These are phyloP conservation scores for Cephus rjabovi DNA, from an alignment of 2,888 invertebrate species.

Conservation along the genomic window DNA sequence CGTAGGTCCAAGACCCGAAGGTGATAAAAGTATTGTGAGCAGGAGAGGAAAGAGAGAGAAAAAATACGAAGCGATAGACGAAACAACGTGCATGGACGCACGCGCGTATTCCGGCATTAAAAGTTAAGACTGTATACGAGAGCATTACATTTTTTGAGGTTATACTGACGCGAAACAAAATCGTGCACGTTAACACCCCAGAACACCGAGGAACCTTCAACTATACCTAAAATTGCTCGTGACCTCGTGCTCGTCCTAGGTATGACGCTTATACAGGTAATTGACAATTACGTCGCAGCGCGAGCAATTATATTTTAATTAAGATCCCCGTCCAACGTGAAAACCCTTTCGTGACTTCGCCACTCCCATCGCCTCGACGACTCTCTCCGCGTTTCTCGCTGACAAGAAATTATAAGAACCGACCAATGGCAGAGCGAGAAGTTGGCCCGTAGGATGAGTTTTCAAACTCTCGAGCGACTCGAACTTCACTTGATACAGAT, in stretches of 20 bases:
- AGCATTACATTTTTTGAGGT: background rate
- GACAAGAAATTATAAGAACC: background rate
- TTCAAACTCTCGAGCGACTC: background rate
- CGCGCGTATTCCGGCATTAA: background rate
- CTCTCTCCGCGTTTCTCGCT: background rate
- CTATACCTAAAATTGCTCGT: background rate
- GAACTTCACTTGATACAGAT: background rate
- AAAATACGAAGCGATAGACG: background rate
- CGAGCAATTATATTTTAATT: conserved; percentile 7
- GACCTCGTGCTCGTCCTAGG: background rate
- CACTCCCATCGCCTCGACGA: background rate
- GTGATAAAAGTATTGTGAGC: background rate
- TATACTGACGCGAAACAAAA: background rate
- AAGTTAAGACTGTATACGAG: background rate
- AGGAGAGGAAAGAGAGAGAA: background rate
- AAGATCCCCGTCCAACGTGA: background rate
- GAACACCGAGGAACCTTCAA: background rate
- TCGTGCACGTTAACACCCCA: background rate
- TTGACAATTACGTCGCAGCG: conserved; percentile 5
- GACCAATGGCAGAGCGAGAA: background rate
- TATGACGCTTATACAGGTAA: background rate
- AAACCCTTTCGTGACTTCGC: background rate
- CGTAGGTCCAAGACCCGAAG: background rate
- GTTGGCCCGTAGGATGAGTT: background rate
- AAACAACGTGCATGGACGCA: background rate